phyloP scores from a whole-genome alignment of 2,113 vertebrate genomes.

The Talpa occidentalis region DNA sequence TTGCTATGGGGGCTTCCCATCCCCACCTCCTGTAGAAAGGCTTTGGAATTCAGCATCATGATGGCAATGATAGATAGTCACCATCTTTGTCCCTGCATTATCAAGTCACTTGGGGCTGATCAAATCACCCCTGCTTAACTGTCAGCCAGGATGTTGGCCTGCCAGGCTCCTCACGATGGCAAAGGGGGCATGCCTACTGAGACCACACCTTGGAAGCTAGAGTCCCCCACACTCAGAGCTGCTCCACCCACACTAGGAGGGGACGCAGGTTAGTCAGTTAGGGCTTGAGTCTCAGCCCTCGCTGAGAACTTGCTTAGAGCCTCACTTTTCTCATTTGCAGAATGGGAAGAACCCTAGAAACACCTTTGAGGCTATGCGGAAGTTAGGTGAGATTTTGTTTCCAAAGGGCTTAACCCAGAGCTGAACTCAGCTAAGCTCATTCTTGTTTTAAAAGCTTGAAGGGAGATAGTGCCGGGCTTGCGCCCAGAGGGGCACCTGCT shows the following conservation, averaged over 20 bases:
- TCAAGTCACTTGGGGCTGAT: neutral
- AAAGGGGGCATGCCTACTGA: neutral
- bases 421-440: neutral
- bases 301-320: neutral
- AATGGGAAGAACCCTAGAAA: neutral
- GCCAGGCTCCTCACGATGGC: rapidly evolving
- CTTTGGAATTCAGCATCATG: neutral
- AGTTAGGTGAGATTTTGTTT: neutral
- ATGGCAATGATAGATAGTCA: too few species aligned
- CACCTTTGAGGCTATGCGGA: neutral
- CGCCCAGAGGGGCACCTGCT: neutral
- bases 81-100: neutral
- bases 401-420: neutral
- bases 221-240: rapidly evolving
- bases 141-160: neutral
- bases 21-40: neutral
- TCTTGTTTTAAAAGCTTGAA: neutral
- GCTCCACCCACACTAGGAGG: neutral
- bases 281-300: neutral
- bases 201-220: neutral
- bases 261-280: neutral
- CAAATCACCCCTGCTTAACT: neutral
- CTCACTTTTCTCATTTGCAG: neutral
- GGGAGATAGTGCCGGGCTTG: neutral
- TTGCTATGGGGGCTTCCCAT: neutral